A percentile compares a stretch with the other conserved stretches of the same genome.
Conservation (phyloP, 2,888 invertebrate species). For the Schrankia costaestrigalis region DNA sequence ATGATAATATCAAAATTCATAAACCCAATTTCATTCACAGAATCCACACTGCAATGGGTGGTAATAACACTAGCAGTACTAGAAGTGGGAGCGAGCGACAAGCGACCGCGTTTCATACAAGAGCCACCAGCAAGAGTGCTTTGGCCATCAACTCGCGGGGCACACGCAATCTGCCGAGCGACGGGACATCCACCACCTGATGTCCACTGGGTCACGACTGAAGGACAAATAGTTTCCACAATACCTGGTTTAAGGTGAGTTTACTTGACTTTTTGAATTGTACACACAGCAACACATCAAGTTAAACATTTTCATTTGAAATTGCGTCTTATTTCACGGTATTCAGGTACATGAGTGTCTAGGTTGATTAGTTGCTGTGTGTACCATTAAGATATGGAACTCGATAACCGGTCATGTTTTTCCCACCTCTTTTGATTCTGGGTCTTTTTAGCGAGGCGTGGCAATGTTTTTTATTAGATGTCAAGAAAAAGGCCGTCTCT, state of each 20-base stretch:
- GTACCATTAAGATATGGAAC: no score
- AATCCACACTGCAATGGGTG: slow-evolving; percentile 39
- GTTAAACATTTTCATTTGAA: no score
- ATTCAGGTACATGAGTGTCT: no score
- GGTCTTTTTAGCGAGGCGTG: no score
- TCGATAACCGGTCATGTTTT: no score
- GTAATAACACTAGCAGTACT: slow-evolving; percentile 45
- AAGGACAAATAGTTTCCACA: slow-evolving; percentile 69
- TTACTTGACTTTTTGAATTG: no score
- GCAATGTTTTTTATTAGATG: no score
- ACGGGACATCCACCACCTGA: slow-evolving; percentile 66
- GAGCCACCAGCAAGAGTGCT: slow-evolving; percentile 69
- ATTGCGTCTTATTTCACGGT: no score
- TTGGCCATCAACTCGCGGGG: slow-evolving; percentile 71
- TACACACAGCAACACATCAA: no score
- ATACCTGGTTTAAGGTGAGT: slow-evolving; percentile 69
- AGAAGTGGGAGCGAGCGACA: slow-evolving; percentile 53
- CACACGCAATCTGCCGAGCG: slow-evolving; percentile 64
- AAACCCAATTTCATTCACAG: slow-evolving; percentile 22
- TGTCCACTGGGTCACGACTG: slow-evolving; percentile 70
- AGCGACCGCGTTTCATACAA: slow-evolving; percentile 63
- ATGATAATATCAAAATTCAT: neutral
- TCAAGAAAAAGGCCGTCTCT: no score
- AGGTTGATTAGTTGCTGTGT: no score
- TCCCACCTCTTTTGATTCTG: no score